Conservation (phyloP, 2,797 vertebrate species). For the Amniataba percoides region DNA sequence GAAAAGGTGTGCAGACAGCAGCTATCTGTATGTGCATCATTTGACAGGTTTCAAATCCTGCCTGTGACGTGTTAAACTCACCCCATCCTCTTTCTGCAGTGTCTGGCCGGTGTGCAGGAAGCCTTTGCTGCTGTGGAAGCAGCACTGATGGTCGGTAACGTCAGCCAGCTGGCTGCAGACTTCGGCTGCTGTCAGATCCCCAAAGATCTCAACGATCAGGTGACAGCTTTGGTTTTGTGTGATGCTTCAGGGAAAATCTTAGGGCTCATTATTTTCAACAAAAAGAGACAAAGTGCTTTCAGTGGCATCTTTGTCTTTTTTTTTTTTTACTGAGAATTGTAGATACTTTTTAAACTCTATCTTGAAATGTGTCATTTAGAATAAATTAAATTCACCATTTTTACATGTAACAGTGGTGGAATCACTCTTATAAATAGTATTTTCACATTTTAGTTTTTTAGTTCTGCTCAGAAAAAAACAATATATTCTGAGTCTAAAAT, state of each 20-base stretch:
- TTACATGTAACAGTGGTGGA: too few species aligned
- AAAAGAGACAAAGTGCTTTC: neutral
- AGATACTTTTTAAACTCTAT: too few species aligned
- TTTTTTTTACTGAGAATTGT: neutral
- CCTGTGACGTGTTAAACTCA: neutral
- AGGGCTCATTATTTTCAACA: neutral
- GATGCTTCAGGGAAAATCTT: neutral
- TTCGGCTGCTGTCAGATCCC: constrained; percentile 85
- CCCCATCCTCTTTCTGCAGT: constrained; percentile 75
- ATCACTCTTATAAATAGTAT: neutral
- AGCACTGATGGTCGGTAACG: constrained; percentile 68
- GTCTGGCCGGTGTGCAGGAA: constrained; percentile 69
- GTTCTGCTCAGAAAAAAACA: too few species aligned
- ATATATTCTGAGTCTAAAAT: too few species aligned
- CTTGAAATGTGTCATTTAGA: too few species aligned
- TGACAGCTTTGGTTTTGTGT: constrained; percentile 7
- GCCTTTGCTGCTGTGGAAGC: constrained; percentile 83
- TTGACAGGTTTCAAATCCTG: neutral
- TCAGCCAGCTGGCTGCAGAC: constrained; percentile 74
- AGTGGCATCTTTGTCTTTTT: neutral
- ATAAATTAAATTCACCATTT: too few species aligned
- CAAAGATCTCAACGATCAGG: constrained; percentile 74
- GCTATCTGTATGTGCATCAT: constrained; percentile 3
- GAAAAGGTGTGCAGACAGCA: constrained; percentile 78
- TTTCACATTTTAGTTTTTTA: neutral